Base-by-base conservation (phyloP, 2,113 vertebrate species). In the Rallus limicola region DNA sequence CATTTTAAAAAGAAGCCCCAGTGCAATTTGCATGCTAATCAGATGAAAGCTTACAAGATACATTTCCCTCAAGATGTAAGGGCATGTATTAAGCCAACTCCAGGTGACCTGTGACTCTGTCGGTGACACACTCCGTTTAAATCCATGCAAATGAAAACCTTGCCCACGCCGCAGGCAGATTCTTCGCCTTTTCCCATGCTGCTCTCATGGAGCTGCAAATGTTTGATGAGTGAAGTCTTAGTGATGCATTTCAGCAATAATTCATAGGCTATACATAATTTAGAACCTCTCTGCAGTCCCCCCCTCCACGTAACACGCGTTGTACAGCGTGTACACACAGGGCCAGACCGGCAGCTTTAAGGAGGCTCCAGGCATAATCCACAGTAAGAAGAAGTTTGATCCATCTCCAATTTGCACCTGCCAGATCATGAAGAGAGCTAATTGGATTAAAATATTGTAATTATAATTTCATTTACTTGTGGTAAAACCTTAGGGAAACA, bases 361-460 rank as follows among this genome's bases (percentile, higher is more conserved):
- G 96, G 96, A 86, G 81, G 96, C 96, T 95, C 88, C 89, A 91
- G 93, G 96, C 96, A 42, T 62, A 92, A 96, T 93, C 81, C 40
- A 12, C 84, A 69, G 74, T 8, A 86, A 86, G 93, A 50, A 74
- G 63, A 65, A 96, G 90, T 84, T 95, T 96, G 95, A 96, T 96
- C 96, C 83, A 76, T 93, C 91, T 93, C 92, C 88, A 95, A 69
- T 96, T 96, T 96, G 92, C 96, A 97, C 96, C 96, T 97, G 96
- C 95, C 93, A 95, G 86, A 94, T 96, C 96, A 92, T 62, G 91
- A 93, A 96, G 81, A 63, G 81, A 96, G 91, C 88, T 96, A 97
- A 97, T 93, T 96, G 96, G 96, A 94, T 97, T 97, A 96, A 97
- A 96, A 96, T 89, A 96, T 89, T 93, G 77, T 91, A 96, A 97